Evolutionary conservation across 2,113 vertebrate species (phyloP).

Genomic region (Poecile atricapillus): DNA sequence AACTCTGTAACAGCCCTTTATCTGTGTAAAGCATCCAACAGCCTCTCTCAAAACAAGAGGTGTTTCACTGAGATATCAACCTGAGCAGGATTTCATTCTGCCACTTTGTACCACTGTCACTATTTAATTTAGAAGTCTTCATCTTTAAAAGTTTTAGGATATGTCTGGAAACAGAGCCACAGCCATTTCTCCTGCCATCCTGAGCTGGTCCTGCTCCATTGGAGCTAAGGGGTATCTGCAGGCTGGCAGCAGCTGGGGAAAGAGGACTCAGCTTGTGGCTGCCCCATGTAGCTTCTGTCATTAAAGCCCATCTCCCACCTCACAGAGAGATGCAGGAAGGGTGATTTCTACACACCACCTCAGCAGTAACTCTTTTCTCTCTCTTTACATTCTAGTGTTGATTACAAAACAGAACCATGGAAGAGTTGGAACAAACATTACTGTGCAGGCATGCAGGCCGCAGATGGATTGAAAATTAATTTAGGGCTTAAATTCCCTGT

Average conservation of each 20-base stretch:
- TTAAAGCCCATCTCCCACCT: neutral
- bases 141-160: neutral
- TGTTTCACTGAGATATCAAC: neutral
- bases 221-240: neutral
- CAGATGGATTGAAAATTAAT: neutral
- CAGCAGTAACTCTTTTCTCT: neutral
- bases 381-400: neutral
- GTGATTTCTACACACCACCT: neutral
- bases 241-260: neutral
- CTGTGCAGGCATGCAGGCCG: accelerated
- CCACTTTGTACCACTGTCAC: neutral
- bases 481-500: neutral
- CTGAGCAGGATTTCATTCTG: neutral
- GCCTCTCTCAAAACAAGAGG: neutral
- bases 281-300: neutral
- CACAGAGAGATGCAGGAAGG: neutral
- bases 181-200: accelerated
- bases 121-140: neutral
- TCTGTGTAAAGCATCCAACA: neutral
- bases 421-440: neutral
- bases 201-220: accelerated
- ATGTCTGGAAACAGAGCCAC: neutral
- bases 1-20: neutral
- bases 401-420: neutral
- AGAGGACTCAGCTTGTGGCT: neutral